Base-by-base conservation (phyloP, 1,140 invertebrate genomes). In the Zaprionus davidi region DNA sequence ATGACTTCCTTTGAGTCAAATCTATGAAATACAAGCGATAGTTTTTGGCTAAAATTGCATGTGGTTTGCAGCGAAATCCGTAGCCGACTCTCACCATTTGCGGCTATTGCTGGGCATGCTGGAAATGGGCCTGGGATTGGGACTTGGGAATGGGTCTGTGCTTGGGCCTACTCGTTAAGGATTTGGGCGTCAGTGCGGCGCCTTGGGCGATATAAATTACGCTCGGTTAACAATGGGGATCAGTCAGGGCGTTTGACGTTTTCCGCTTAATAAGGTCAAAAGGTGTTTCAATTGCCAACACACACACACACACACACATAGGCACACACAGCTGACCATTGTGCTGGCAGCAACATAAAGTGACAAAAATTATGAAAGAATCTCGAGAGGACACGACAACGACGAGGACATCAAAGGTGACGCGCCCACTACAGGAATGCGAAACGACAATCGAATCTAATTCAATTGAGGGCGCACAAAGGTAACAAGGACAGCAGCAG, bases 341-440 rank as follows among this genome's bases (percentile, higher is more conserved):
- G 55, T 58, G 38, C 31, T 22, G 56, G 51, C 26, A 51, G 63
- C 34, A 53, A 73, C 77, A 67, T 62, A 84, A 82, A 74, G 82
- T 82, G 83, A 80, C 84, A 84, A 64, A 78, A 87, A 87, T 88
- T 87, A 87, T 87, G 83, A 87, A 87, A 88, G 84, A 88, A 78
- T 68, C 41, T 57, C 51, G 41, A 63, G 59, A 49, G 64, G 64
- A 68, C 36, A 17, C 49, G 38, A 28, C 36, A 38, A 15, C 36
- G 36, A 38, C 12, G 20, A 59, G 34, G 31, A 81, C 53, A 87
- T 87, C 84, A 87, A 87, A 87, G 83, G 80, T 81, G 82, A 82
- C 81, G 84, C 85, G 84, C 84, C 84, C 84, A 87, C 84, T 87
- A 70, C 63, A 62, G 63, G 76, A 56, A 58, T 36, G 28, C n/a